These are phyloP conservation scores for Rhizoglyphus robini DNA, from an alignment of 1,140 invertebrate species.

Conservation along the genomic window DNA sequence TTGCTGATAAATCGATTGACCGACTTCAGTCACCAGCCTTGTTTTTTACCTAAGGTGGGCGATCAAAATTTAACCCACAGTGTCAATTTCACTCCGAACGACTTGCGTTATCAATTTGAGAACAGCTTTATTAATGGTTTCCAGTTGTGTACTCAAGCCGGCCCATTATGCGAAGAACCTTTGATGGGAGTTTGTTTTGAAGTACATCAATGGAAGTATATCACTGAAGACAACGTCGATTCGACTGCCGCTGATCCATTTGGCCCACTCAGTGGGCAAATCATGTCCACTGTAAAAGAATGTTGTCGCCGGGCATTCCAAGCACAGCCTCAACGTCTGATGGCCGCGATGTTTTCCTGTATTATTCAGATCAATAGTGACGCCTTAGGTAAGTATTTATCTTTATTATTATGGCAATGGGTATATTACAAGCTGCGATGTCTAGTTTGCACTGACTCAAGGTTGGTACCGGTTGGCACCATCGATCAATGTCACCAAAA, in stretches of 20 bases:
- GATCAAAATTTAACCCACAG: slow-evolving; percentile 25
- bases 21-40: slow-evolving; percentile 22
- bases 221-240: slow-evolving; percentile 20
- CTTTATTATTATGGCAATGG: slow-evolving; percentile 1
- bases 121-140: slow-evolving; percentile 83
- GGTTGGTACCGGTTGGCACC: not conserved
- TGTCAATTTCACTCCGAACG: slow-evolving; percentile 31
- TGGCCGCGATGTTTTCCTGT: slow-evolving; percentile 93
- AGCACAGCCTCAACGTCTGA: slow-evolving; percentile 70
- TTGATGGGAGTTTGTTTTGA: slow-evolving; percentile 86
- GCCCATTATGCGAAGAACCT: slow-evolving; percentile 86
- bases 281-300: slow-evolving; percentile 80
- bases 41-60: not conserved
- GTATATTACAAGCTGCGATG: not conserved
- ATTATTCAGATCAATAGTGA: slow-evolving; percentile 80
- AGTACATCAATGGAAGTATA: slow-evolving; percentile 57
- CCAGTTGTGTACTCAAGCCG: slow-evolving; percentile 72
- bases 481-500: slow-evolving; percentile 11
- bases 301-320: slow-evolving; percentile 76
- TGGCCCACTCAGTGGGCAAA: slow-evolving; percentile 58
- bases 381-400: slow-evolving; percentile 65
- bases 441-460: not conserved
- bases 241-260: slow-evolving; percentile 27
- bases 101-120: slow-evolving; percentile 39
- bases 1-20: slow-evolving; percentile 59